Percentiles rank a stretch among this genome's conserved stretches.
phyloP scores from a whole-genome alignment of 2,113 vertebrate species.

The Rhagologus leucostigma region DNA sequence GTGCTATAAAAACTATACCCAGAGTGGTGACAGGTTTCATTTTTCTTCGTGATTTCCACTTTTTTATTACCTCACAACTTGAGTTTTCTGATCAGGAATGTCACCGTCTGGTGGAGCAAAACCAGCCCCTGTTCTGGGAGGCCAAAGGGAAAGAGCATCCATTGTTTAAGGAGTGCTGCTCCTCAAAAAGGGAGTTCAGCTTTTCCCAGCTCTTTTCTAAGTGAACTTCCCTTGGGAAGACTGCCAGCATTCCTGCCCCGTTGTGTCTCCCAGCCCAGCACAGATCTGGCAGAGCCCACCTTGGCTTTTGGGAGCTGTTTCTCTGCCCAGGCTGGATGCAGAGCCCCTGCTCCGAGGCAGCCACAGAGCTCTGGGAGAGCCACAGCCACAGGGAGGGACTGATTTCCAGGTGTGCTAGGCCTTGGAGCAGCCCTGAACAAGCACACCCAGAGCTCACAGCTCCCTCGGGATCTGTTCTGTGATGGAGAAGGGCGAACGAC shows the following conservation, averaged over 20 bases:
- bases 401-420: neutral
- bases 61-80: neutral
- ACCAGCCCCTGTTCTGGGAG: neutral
- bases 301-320: neutral
- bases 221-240: neutral
- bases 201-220: neutral
- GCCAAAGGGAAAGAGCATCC: neutral
- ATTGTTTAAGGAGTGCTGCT: neutral
- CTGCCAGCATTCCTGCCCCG: neutral
- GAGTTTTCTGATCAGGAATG: neutral
- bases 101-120: neutral
- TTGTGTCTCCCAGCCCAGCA: neutral
- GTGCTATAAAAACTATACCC: conserved; percentile 27
- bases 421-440: neutral
- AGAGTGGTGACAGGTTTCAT: neutral
- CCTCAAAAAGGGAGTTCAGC: neutral
- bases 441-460: neutral
- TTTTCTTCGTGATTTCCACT: neutral
- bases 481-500: neutral
- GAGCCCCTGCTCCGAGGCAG: neutral
- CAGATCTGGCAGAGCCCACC: fast-evolving
- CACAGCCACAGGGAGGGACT: neutral
- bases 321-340: neutral
- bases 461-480: neutral
- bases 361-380: neutral